Evolutionary conservation across 2,113 vertebrate genomes (phyloP), one percentile per base, ranked within the genome.

Genomic region (Grantiella picta): DNA sequence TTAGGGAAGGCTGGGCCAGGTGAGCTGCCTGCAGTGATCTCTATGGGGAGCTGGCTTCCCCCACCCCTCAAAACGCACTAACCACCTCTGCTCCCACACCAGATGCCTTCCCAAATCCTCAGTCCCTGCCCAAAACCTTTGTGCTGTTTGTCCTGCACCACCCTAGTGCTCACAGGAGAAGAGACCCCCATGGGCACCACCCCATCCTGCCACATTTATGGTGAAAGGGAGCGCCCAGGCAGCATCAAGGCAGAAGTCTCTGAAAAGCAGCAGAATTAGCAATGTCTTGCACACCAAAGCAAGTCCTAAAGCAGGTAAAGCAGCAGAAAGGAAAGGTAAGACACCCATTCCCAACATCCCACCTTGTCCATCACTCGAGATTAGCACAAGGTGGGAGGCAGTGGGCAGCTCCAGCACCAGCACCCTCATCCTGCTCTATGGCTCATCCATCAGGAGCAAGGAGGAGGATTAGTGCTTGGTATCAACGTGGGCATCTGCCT

Each of bases 121-220:
- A 78, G 44, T 47, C 25, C 49, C 47, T 44, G 82, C 56, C 52
- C 1, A 3, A 54, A 28, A 61, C 29, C 18, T 70, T 52, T 61
- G 31, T 76, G 53, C 61, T 85, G 33, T 79, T 76, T 82, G 81
- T 63, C 56, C 85, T 85, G 47, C 25, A 73, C 38, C 60, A 87
- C 20, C 22, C 52, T 45, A 42, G 28, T 0, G 2, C 72, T 52
- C 2, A 2, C 12, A 82, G 50, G 23, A 80, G 44, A 81, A 31
- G 15, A 14, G 40, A 82, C 19, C 17, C 38, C 60, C 24, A 15
- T 0, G 36, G 53, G 45, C 31, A 93, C 40, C 53, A 71, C 27
- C 31, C 57, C 4, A 1, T 63, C 66, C 83, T 2, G 1, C 50
- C 78, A 82, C 0, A 0, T 7, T 73, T 52, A 66, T 0, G 4